These are phyloP conservation scores for Drosophila dives DNA, from an alignment of 2,888 invertebrate species.

Conservation along the genomic window DNA sequence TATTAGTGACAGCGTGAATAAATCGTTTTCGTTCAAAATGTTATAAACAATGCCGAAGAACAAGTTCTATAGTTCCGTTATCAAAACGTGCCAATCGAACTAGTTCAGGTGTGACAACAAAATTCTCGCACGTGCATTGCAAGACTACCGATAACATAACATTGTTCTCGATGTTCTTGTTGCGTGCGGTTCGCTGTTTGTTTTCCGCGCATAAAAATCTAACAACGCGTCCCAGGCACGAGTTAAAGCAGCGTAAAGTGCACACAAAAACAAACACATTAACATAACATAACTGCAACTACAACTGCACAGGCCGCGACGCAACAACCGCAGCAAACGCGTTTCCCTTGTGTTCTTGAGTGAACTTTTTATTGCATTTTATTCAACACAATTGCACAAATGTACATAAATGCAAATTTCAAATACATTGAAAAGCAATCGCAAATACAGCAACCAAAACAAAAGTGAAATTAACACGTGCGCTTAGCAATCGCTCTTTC, in stretches of 20 bases:
- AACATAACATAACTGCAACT: conserved; percentile 34
- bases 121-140: conserved; percentile 39
- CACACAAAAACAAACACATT: conserved; percentile 29
- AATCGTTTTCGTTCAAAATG: neutral
- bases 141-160: conserved; percentile 49
- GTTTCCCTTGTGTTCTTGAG: conserved; percentile 23
- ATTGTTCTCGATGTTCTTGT: conserved; percentile 68
- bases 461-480: conserved; percentile 74
- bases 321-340: conserved; percentile 26
- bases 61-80: conserved; percentile 4
- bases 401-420: conserved; percentile 28
- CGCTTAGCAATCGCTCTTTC: conserved; percentile 14
- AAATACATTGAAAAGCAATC: conserved; percentile 37
- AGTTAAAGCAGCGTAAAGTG: conserved; percentile 45
- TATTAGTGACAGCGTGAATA: neutral
- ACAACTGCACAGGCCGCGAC: conserved; percentile 34
- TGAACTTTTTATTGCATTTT: conserved; percentile 36
- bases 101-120: conserved; percentile 10
- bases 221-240: conserved; percentile 40
- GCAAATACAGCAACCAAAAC: conserved; percentile 53
- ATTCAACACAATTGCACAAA: conserved; percentile 37
- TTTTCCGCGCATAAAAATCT: conserved; percentile 42
- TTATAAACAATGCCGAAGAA: neutral
- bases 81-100: conserved; percentile 13
- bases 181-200: conserved; percentile 63